Evolutionary conservation across 2,888 invertebrate genomes (phyloP), one percentile per base, ranked within the genome.

Genomic region (Drosophila paranaensis): DNA sequence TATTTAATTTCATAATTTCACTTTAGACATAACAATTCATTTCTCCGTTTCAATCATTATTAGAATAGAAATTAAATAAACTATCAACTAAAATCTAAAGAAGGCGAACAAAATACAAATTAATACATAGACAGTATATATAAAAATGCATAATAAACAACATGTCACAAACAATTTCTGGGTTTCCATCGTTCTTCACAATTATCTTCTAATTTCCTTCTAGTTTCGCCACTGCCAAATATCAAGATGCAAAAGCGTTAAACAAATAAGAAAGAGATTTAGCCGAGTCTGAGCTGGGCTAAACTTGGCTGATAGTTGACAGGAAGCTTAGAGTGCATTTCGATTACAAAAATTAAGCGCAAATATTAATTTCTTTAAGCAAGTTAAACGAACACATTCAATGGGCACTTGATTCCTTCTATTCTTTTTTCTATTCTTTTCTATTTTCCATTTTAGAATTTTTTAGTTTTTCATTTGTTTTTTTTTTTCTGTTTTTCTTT

Each of bases 51-150:
- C 77, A 82, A 83, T 83, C 74, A 82, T 79, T 83, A 86, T 87
- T 87, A 86, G 81, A 79, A 79, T 89, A 89, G 66, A 89, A 74
- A 90, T 91, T 91, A 90, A 89, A 91, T 91, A 91, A 90, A 87
- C 91, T 91, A 91, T 78, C 63, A 82, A 84, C 91, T 91, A 88
- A 77, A 78, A 81, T 79, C 84, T 80, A 87, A 77, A 73, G 85
- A 85, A 72, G 89, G 70, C 74, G 74, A 89, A 80, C 71, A 76
- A 87, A 89, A 74, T 81, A 77, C 69, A 76, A 81, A 80, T 76
- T 82, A 79, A 83, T 81, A 88, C 88, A 78, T 77, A 79, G 74
- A 82, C 79, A 78, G 10, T 77, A 75, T 71, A 30, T 46, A 10
- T 43, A 20, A 6, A 25, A 81, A 85, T 87, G 87, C 89, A 91